phyloP scores from a whole-genome alignment of 2,888 invertebrate genomes.

The Heliconius erato region DNA sequence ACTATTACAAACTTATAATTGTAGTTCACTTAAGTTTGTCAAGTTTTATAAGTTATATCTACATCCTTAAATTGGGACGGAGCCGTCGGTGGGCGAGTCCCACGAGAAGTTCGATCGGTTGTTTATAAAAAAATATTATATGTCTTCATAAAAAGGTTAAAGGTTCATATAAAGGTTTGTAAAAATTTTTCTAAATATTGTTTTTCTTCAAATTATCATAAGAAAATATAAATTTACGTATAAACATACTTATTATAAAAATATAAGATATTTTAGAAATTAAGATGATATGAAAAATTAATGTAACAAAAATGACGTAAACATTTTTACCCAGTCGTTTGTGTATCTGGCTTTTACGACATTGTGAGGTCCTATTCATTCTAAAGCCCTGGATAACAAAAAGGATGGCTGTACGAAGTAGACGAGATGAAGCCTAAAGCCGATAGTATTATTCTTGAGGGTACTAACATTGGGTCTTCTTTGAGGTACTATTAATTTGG shows the following conservation, averaged over 20 bases:
- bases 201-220: not conserved
- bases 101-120: too few species aligned
- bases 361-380: not conserved
- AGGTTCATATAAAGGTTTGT: not conserved
- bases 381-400: slow-evolving; percentile 22
- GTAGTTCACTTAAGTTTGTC: too few species aligned
- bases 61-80: too few species aligned
- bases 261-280: not conserved
- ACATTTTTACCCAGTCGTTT: slow-evolving; percentile 4
- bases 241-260: not conserved
- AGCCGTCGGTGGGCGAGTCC: too few species aligned
- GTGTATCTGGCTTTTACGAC: slow-evolving; percentile 19
- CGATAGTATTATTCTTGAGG: slow-evolving; percentile 29
- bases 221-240: not conserved
- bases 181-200: not conserved
- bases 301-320: slow-evolving; percentile 2
- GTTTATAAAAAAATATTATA: too few species aligned
- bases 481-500: not conserved
- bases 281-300: slow-evolving; percentile 10
- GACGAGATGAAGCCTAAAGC: slow-evolving; percentile 24
- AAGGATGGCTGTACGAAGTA: slow-evolving; percentile 19
- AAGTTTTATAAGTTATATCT: too few species aligned
- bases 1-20: too few species aligned
- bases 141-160: too few species aligned
- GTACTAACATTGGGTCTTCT: not conserved